Base-by-base conservation (phyloP, 1,140 invertebrate species). In the Orchesella cincta region DNA sequence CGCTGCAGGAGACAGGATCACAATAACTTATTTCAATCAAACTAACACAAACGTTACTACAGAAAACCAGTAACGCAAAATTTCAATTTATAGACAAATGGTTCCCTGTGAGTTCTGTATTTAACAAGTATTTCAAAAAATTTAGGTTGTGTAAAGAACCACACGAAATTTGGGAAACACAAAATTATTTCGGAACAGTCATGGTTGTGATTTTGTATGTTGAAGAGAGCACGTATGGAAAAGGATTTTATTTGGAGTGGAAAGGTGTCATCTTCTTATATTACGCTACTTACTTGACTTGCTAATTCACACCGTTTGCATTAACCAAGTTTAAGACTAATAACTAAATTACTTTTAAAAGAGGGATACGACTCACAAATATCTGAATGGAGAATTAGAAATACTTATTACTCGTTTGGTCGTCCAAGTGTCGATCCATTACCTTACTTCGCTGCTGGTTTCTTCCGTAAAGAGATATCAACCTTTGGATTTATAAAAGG, bases 381-480 rank as follows among this genome's bases (percentile, higher is more conserved):
- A 1, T 18, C 62, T 8, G 8, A 26, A 31, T 8, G 62, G 5
- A 8, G 71, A 39, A 23, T 73, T 36, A 34, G 71, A 23, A 73
- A 36, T 23, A 73, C 71, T 28, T 36, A 36, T 46, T 39, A 73
- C 23, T 39, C 33, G 2, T 73, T 2, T 12, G 71, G 71, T 14
- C 36, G 46, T 12, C 71, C 71, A 14, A 46, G 71, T 29, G 36
- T 73, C 23, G 71, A 14, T 28, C 71, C 71, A 20, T 14, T 31
- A 5, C 71, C 71, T 8, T 73, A 73, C 28, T 73, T 46, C 23
- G 71, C 71, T 28, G 34, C 71, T n/a, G 71, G 71, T 3, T 73
- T 73, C 39, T 39, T 73, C 20, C 16, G 2, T 2, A 51, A 73
- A 23, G 71, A 73, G 26, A 51, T 73, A 23, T 20, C 71, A 18